phyloP scores from a whole-genome alignment of 2,113 vertebrate genomes.

The Pantherophis guttatus region DNA sequence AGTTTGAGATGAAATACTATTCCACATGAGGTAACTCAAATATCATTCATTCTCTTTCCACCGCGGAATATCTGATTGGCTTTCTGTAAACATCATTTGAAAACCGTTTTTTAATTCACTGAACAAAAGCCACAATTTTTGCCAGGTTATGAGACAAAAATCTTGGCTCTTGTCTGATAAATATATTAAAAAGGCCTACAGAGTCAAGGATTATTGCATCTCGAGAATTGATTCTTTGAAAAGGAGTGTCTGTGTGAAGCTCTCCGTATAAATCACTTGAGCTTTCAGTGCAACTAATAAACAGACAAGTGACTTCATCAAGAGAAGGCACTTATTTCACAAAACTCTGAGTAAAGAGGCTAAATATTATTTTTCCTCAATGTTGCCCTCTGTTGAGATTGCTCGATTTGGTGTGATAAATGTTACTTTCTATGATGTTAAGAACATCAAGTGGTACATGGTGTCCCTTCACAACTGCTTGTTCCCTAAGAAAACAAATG shows the following conservation, averaged over 20 bases:
- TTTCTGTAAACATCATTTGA: not conserved
- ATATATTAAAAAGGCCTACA: not conserved
- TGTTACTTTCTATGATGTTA: constrained; percentile 45
- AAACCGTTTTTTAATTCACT: not conserved
- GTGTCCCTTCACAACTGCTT: constrained; percentile 36
- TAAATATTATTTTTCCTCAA: not conserved
- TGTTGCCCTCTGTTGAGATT: constrained; percentile 18
- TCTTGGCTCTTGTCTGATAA: not conserved
- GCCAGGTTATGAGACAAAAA: not conserved
- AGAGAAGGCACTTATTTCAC: constrained; percentile 10
- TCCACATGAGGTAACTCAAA: not conserved
- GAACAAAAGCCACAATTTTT: not conserved
- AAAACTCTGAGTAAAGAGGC: not conserved
- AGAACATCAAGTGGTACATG: constrained; percentile 31
- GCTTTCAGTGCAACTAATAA: not conserved
- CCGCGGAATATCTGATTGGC: not conserved
- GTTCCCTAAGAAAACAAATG: constrained; percentile 65
- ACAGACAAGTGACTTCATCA: not conserved
- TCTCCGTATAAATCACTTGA: not conserved
- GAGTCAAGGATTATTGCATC: not conserved
- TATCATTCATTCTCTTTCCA: not conserved
- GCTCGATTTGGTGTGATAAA: constrained; percentile 35
- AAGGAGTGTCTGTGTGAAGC: not conserved
- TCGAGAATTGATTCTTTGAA: not conserved
- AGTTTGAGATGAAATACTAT: not conserved